phyloP scores from a whole-genome alignment of 2,113 vertebrate genomes.

The Myotis davidii region DNA sequence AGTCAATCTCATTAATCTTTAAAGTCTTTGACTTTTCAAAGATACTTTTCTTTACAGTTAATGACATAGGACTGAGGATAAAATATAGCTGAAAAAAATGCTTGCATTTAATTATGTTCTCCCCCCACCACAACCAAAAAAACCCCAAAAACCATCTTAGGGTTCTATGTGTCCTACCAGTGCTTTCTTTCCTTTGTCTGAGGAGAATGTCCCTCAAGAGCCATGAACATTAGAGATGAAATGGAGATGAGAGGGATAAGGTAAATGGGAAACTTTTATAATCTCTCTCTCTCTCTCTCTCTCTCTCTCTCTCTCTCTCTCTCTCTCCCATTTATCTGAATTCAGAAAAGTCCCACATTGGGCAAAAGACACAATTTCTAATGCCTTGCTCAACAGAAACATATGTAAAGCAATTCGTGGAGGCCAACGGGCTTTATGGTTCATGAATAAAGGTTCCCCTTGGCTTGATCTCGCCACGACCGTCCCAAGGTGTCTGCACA shows the following conservation, averaged over 20 bases:
- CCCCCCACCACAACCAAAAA: background rate
- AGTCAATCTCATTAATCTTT: conserved; percentile 44
- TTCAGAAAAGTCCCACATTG: background rate
- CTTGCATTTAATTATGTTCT: background rate
- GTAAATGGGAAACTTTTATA: background rate
- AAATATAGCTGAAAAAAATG: conserved; percentile 27
- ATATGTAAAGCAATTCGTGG: background rate
- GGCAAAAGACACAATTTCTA: conserved; percentile 17
- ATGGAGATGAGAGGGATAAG: background rate
- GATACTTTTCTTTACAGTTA: conserved; percentile 46
- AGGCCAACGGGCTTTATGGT: background rate
- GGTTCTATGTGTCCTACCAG: background rate
- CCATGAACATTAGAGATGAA: conserved; percentile 42
- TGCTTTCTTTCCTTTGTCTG: background rate
- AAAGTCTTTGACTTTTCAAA: conserved; percentile 25
- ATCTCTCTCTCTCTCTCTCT: background rate
- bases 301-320: background rate
- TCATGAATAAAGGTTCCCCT: background rate
- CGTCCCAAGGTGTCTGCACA: background rate
- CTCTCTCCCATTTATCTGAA: background rate
- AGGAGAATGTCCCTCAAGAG: background rate
- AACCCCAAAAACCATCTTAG: background rate
- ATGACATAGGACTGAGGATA: background rate
- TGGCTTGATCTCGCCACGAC: background rate
- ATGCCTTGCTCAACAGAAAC: background rate